Evolutionary conservation across 2,888 invertebrate species (phyloP), one percentile per base, ranked within the genome.

Genomic region (Eudemis profundana): DNA sequence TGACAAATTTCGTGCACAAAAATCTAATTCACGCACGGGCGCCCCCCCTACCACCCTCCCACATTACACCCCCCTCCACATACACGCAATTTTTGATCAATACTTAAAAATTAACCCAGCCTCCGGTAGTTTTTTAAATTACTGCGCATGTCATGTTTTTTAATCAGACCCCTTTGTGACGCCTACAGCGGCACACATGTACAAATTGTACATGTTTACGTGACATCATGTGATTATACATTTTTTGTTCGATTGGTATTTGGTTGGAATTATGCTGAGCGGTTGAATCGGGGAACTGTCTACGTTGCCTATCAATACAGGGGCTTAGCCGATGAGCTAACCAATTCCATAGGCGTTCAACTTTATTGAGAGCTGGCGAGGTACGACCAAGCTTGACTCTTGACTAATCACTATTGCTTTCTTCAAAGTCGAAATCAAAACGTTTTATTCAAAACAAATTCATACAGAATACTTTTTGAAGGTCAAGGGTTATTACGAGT

Each of bases 71-170:
- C 68, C 74, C 72, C 72, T 72, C 73, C 78, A 74, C 79, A 80
- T 81, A 84, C 82, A 90, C 89, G 90, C 90, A 91, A 90, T 91
- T 91, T 91, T 90, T 92, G 90, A 91, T 92, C 91, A 91, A 91
- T 92, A 92, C 91, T 92, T 92, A 92, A 92, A 92, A 92, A 92
- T 92, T 92, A 91, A 92, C 90, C 87, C 89, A 84, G 82, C 87
- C 89, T 86, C 87, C 84, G 84, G 85, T 91, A 91, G 91, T 91
- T 91, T 91, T 92, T 90, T 89, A 92, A 86, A 89, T 89, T 89
- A 90, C 79, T 92, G 91, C 91, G 91, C 91, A 92, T 92, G 91
- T 91, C 91, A 90, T 91, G 90, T 87, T 88, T 91, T 92, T 91
- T 91, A 92, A 92, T 92, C 91, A 91, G 87, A 71, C 80, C 78